phyloP scores from a whole-genome alignment of 2,888 invertebrate species.

The Drosophila affinis region DNA sequence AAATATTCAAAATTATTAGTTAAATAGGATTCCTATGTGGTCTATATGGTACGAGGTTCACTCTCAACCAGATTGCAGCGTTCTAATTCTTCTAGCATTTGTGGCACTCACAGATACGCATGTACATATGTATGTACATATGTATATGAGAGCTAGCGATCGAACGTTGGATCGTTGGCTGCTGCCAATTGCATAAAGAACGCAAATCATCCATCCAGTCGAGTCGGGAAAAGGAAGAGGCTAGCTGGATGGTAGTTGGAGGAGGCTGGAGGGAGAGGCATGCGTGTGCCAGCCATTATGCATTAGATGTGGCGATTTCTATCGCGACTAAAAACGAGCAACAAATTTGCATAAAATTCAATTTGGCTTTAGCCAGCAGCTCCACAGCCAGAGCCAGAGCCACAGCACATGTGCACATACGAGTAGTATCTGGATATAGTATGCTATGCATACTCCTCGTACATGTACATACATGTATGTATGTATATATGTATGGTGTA shows the following conservation, averaged over 20 bases:
- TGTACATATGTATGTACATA: no score
- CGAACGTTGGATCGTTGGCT: background rate
- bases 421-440: slow-evolving; percentile 14
- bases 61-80: no score
- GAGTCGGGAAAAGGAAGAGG: slow-evolving; percentile 20
- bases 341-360: slow-evolving; percentile 79
- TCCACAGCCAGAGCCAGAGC: background rate
- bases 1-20: no score
- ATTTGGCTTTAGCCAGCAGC: slow-evolving; percentile 57
- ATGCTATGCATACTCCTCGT: background rate
- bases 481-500: slow-evolving; percentile 1
- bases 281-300: slow-evolving; percentile 67
- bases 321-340: slow-evolving; percentile 65
- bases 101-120: no score
- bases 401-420: slow-evolving; percentile 32
- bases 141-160: no score
- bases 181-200: slow-evolving; percentile 72
- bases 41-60: no score
- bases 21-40: no score
- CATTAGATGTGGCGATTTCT: slow-evolving; percentile 76
- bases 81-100: no score
- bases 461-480: background rate
- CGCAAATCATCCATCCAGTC: slow-evolving; percentile 48
- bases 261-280: slow-evolving; percentile 8
- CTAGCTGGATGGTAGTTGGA: background rate